Evolutionary conservation across 2,797 vertebrate genomes (phyloP).

Genomic region (Toxotes lorentzi): DNA sequence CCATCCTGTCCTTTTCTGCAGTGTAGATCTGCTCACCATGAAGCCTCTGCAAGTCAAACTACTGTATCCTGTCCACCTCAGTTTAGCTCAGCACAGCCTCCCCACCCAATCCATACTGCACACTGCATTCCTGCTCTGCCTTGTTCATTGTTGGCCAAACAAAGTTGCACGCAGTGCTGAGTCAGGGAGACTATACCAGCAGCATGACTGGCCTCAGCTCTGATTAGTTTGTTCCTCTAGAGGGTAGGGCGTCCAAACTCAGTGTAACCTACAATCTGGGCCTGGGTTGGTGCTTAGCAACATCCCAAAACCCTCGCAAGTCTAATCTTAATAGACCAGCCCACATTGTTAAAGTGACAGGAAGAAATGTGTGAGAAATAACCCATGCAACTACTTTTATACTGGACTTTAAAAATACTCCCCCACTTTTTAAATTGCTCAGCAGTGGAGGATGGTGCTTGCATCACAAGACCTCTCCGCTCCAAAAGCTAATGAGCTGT

Average conservation of each 20-base stretch:
- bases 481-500: conserved; percentile 46
- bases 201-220: conserved; percentile 56
- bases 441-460: conserved; percentile 1
- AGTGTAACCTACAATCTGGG: conserved; percentile 24
- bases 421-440: conserved; percentile 16
- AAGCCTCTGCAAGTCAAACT: conserved; percentile 9
- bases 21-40: conserved; percentile 3
- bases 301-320: background rate
- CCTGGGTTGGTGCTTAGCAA: conserved; percentile 11
- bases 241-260: conserved; percentile 34
- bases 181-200: conserved; percentile 58
- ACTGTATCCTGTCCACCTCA: background rate
- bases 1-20: background rate
- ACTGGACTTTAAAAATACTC: background rate
- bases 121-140: conserved; percentile 39
- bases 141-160: conserved; percentile 55
- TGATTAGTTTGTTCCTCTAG: conserved; percentile 59
- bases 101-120: conserved; percentile 26
- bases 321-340: background rate
- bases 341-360: background rate
- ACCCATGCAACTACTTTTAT: background rate
- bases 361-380: conserved; percentile 4
- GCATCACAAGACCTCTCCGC: conserved; percentile 29
- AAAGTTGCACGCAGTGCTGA: conserved; percentile 61
- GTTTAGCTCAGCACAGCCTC: background rate